phyloP scores from a whole-genome alignment of 2,888 invertebrate species.

The Stratiomys singularior region DNA sequence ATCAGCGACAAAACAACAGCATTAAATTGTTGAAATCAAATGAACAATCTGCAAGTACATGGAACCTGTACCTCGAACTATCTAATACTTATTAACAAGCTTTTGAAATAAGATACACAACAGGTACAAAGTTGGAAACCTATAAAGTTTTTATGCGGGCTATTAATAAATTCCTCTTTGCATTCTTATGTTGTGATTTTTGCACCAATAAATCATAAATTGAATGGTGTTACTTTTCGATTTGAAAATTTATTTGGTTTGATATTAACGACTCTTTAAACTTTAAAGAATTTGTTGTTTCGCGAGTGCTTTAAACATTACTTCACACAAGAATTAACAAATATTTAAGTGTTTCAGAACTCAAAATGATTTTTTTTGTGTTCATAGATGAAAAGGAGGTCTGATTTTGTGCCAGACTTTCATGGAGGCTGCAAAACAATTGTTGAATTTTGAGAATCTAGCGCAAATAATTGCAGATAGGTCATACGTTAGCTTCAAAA shows the following conservation, averaged over 20 bases:
- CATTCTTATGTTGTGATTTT: constrained; percentile 18
- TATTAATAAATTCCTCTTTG: constrained; percentile 30
- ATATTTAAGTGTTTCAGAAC: too few species aligned
- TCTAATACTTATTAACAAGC: constrained; percentile 31
- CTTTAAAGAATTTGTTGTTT: too few species aligned
- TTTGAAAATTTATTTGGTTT: constrained; percentile 23
- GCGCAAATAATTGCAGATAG: too few species aligned
- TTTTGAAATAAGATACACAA: background rate
- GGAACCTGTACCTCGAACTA: background rate
- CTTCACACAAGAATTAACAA: too few species aligned
- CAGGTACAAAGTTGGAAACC: constrained; percentile 14
- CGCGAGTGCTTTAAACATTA: too few species aligned
- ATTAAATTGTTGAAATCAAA: background rate
- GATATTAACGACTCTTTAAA: too few species aligned
- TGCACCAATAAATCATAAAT: constrained; percentile 39
- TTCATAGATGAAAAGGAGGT: too few species aligned
- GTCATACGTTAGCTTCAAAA: too few species aligned
- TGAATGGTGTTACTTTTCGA: constrained; percentile 12
- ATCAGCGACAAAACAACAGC: background rate
- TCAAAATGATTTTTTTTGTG: too few species aligned
- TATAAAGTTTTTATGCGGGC: constrained; percentile 36
- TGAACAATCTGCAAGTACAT: background rate
- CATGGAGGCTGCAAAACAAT: too few species aligned
- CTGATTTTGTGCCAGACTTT: too few species aligned
- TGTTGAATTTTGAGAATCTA: too few species aligned